These are phyloP conservation scores for Pogonognathellus flavescens DNA, from an alignment of 1,140 invertebrate species.

Conservation along the genomic window DNA sequence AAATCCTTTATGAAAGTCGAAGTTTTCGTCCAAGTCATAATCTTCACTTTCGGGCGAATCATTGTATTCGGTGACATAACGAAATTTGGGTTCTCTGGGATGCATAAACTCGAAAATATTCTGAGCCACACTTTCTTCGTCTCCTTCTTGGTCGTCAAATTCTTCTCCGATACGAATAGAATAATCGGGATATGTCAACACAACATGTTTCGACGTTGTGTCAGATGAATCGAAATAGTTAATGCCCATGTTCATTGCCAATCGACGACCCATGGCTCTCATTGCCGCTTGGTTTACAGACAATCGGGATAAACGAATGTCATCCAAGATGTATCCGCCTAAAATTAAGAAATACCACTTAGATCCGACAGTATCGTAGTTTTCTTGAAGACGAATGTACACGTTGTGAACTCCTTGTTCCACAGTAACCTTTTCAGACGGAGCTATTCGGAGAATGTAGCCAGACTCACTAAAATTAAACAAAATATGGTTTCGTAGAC, in stretches of 20 bases:
- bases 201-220: slow-evolving; percentile 21
- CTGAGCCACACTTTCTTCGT: not conserved
- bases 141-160: not conserved
- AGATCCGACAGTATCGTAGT: slow-evolving; percentile 42
- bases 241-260: slow-evolving; percentile 49
- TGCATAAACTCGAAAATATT: not conserved
- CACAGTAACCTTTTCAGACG: slow-evolving; percentile 22
- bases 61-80: no score
- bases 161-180: not conserved
- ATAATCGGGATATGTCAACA: not conserved
- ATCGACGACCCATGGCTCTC: slow-evolving; percentile 42
- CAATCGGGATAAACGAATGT: slow-evolving; percentile 53
- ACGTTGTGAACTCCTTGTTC: slow-evolving; percentile 56
- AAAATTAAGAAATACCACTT: slow-evolving; percentile 56
- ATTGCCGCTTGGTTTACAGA: slow-evolving; percentile 28
- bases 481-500: not conserved
- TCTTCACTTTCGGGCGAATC: no score
- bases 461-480: slow-evolving; percentile 30
- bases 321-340: slow-evolving; percentile 57
- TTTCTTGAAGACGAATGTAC: slow-evolving; percentile 59
- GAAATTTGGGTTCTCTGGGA: no score
- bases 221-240: slow-evolving; percentile 60
- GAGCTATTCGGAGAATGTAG: slow-evolving; percentile 43
- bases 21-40: no score
- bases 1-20: no score